Conservation (phyloP, 2,113 vertebrate genomes). For the Thinocorus orbignyianus region DNA sequence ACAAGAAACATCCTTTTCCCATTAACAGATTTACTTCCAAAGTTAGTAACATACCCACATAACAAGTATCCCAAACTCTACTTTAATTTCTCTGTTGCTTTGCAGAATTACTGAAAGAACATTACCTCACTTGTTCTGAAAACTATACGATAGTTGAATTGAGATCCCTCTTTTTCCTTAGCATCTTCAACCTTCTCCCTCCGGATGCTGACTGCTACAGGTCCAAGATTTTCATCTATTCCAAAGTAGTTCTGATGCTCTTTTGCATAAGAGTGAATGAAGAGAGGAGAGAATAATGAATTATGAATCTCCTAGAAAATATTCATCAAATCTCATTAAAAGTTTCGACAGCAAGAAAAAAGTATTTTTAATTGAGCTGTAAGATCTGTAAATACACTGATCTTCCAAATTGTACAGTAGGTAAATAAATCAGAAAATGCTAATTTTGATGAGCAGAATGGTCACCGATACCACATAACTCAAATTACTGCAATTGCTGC, state of each 20-base stretch:
- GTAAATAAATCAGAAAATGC: background rate
- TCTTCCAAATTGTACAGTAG: background rate
- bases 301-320: background rate
- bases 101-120: background rate
- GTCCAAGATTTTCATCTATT: constrained; percentile 93
- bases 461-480: background rate
- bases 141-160: constrained; percentile 92
- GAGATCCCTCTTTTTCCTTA: constrained; percentile 93
- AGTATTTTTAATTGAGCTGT: background rate
- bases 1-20: background rate
- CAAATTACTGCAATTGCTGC: background rate
- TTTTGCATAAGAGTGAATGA: constrained; percentile 42
- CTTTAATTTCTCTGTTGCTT: background rate
- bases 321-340: background rate
- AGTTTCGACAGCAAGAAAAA: background rate
- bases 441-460: background rate
- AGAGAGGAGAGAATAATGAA: constrained; percentile 4
- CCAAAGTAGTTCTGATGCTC: constrained; percentile 99
- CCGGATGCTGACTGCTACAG: constrained; percentile 92
- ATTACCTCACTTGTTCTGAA: constrained; percentile 97
- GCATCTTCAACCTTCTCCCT: constrained; percentile 91
- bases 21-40: background rate
- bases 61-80: background rate
- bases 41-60: background rate
- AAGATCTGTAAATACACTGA: background rate